Conservation (phyloP, 2,113 vertebrate genomes). For the Cinclus mexicanus region DNA sequence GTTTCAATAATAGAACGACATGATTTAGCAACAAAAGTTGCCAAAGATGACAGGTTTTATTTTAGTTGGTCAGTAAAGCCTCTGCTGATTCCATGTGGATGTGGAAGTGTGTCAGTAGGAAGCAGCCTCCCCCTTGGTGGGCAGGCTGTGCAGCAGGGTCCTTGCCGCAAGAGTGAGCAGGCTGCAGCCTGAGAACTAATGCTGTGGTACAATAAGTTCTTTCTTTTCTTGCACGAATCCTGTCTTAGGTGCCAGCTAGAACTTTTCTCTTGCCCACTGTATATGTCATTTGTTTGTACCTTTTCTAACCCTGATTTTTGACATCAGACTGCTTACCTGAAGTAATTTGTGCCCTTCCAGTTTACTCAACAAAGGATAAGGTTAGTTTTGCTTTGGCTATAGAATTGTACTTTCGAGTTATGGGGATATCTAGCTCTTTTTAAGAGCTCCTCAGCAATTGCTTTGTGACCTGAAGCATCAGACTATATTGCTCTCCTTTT, state of each 20-base stretch:
- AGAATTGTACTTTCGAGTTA: not conserved
- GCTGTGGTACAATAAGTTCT: not conserved
- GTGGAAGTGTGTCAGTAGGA: not conserved
- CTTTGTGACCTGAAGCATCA: not conserved
- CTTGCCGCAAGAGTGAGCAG: not conserved
- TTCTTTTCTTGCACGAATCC: slow-evolving; percentile 1
- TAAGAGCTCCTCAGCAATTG: not conserved
- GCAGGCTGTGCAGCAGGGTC: not conserved
- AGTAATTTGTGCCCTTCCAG: not conserved
- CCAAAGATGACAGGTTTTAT: not conserved
- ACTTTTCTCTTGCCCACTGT: not conserved
- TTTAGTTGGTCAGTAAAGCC: not conserved
- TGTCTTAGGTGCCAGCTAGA: not conserved
- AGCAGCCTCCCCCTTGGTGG: not conserved
- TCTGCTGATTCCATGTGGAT: not conserved
- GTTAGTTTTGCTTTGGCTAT: not conserved
- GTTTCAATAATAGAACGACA: not conserved
- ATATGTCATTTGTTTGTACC: not conserved
- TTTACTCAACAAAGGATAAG: not conserved
- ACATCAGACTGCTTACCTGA: not conserved
- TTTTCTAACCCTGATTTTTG: not conserved
- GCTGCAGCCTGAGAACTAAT: not conserved
- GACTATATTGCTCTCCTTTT: not conserved
- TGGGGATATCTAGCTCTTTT: not conserved
- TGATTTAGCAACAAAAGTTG: not conserved